Evolutionary conservation across 2,797 vertebrate genomes (phyloP).

Genomic region (Alosa sapidissima): DNA sequence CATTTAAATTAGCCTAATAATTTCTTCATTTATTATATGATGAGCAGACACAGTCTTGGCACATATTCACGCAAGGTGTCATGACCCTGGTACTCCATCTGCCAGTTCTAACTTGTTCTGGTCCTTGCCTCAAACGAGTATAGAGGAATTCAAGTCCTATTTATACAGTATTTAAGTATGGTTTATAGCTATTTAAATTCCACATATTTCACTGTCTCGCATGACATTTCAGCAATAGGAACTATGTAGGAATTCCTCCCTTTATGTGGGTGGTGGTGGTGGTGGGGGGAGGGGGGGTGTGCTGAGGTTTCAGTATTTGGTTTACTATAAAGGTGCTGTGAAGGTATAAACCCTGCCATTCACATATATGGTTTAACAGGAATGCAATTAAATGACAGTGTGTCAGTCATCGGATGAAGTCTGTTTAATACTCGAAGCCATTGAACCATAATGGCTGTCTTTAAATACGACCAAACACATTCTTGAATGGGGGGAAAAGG

Average conservation of each 20-base stretch:
- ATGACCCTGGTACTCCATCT: background rate
- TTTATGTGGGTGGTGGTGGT: background rate
- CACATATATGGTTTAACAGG: background rate
- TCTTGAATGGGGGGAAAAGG: background rate
- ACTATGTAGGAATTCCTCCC: background rate
- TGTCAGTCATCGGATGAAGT: background rate
- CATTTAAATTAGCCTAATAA: too few species aligned
- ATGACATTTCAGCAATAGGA: background rate
- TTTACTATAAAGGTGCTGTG: background rate
- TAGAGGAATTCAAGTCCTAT: background rate
- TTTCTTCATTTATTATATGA: too few species aligned
- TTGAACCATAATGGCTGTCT: background rate
- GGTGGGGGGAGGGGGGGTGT: too few species aligned
- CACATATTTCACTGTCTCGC: background rate
- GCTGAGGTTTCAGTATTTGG: background rate
- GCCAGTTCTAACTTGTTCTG: background rate
- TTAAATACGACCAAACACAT: conserved; percentile 2
- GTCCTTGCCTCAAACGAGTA: background rate
- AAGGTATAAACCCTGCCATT: conserved; percentile 2
- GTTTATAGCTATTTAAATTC: background rate
- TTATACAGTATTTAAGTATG: background rate
- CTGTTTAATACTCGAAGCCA: background rate
- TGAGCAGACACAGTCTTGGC: too few species aligned
- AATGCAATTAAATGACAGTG: conserved; percentile 1
- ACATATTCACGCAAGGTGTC: too few species aligned